These are phyloP conservation scores for Dreissena polymorpha DNA, from an alignment of 1,140 invertebrate genomes.

Conservation along the genomic window DNA sequence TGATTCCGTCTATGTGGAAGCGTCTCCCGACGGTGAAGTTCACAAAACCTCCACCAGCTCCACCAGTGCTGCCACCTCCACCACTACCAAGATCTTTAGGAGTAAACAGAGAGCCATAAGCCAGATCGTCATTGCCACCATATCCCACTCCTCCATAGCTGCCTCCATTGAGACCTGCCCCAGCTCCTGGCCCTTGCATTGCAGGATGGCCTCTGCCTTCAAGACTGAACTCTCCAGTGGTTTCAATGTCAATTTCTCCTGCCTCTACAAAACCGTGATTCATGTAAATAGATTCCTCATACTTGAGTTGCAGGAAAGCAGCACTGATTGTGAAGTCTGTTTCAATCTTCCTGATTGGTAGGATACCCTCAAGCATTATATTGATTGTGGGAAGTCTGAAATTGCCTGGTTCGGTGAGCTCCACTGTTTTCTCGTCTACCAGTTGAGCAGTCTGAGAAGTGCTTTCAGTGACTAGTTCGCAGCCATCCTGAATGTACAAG, in stretches of 20 bases:
- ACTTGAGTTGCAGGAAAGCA: constrained; percentile 68
- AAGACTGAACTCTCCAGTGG: constrained; percentile 59
- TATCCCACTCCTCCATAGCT: constrained; percentile 70
- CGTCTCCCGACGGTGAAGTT: constrained; percentile 63
- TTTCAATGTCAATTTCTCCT: constrained; percentile 68
- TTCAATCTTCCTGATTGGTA: constrained; percentile 63
- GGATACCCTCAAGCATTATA: constrained; percentile 58
- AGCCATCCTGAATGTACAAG: constrained; percentile 67
- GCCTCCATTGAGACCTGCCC: constrained; percentile 53
- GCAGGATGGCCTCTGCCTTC: constrained; percentile 60
- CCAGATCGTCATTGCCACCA: constrained; percentile 6
- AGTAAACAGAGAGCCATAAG: constrained; percentile 69
- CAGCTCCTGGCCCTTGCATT: constrained; percentile 57
- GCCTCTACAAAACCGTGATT: constrained; percentile 69
- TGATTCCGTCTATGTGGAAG: constrained; percentile 66
- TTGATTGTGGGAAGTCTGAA: constrained; percentile 69
- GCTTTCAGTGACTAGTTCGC: constrained; percentile 57
- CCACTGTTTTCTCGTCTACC: constrained; percentile 60
- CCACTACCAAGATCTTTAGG: constrained; percentile 69
- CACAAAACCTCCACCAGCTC: constrained; percentile 68
- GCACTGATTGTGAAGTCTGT: constrained; percentile 62
- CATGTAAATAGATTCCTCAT: constrained; percentile 62
- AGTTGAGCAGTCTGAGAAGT: constrained; percentile 69
- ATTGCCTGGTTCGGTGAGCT: constrained; percentile 65
- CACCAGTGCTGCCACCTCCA: constrained; percentile 60